A percentile compares a stretch with the other conserved stretches of the same genome.
Evolutionary conservation across 2,113 vertebrate genomes (phyloP).

Genomic region (Agapornis roseicollis): DNA sequence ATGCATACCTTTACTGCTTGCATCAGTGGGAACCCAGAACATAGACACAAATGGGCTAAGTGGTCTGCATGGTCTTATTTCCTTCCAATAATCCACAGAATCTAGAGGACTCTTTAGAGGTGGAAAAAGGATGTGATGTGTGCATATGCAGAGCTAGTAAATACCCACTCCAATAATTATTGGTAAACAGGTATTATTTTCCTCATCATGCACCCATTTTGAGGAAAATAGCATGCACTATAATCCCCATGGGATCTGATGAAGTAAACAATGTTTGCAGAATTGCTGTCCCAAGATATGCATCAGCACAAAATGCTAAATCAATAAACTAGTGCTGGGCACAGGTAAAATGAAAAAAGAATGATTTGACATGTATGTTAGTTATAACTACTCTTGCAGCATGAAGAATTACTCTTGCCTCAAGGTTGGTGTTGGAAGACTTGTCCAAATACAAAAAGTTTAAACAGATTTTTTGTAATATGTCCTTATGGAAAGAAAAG

Average conservation of each 20-base stretch:
- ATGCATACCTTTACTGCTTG: accelerated
- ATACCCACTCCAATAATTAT: neutral
- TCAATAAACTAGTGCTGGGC: neutral
- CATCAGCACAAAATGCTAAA: neutral
- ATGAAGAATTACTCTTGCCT: neutral
- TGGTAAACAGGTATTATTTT: neutral
- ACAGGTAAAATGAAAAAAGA: neutral
- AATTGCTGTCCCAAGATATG: neutral
- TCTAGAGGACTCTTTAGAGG: neutral
- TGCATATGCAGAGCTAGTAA: neutral
- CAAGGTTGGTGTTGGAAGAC: neutral
- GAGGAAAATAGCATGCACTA: neutral
- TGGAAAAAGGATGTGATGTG: neutral
- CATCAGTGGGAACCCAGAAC: neutral
- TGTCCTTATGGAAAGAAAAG: neutral
- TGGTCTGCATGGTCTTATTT: neutral
- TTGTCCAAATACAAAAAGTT: neutral
- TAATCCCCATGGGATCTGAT: neutral
- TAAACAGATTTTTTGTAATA: neutral
- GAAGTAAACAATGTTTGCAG: neutral
- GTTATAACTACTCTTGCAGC: neutral
- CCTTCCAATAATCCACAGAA: neutral
- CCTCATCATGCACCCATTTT: neutral
- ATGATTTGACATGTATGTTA: neutral
- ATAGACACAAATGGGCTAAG: neutral